Base-by-base conservation (phyloP, 2,797 vertebrate genomes). In the Pterois miles region DNA sequence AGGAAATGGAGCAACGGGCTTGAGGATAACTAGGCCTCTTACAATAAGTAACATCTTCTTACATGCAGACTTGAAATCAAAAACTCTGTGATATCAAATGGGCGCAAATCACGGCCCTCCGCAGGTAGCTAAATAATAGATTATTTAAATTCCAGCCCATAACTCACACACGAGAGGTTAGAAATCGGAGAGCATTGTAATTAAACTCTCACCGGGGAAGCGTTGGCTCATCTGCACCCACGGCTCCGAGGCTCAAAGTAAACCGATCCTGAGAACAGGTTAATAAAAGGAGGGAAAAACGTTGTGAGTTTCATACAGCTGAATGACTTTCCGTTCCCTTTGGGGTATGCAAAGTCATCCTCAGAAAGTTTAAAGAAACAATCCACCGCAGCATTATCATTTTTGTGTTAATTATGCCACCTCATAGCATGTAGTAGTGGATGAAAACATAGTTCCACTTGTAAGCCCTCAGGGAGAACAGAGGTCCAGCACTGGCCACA, bases 141-240 rank as follows among this genome's bases (percentile, higher is more conserved):
- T 92, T 85, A 89, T 89, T 86, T 72, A 83, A 88, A 93, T 89
- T 82, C 48, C 20, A 46, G 50, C 72, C 53, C 76, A 77, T 81
- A 87, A 85, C 75, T 89, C 75, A 76, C 70, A 65, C 66, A 54
- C 72, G 67, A 72, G 74, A 78, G 69, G 78, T 80, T 78, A 64
- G 80, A 80, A 81, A 86, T 86, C 18, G 23, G 67, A 69, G 50
- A 57, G 46, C 31, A 34, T 10, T 85, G 82, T 88, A 86, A 92
- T 93, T 89, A 86, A 25, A 16, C 79, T 87, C 88, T 74, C 82
- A 33, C 50, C 52, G n/a, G 83, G 88, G 76, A 65, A 25, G 82
- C 72, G 46, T 43, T 10, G 77, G 72, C 63, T 91, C 87, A 89
- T 88, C 84, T 71, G 76, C 83, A 65, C 57, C 66, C 60, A 71